Conservation (phyloP, 2,797 vertebrate species). For the Zalophus californianus region DNA sequence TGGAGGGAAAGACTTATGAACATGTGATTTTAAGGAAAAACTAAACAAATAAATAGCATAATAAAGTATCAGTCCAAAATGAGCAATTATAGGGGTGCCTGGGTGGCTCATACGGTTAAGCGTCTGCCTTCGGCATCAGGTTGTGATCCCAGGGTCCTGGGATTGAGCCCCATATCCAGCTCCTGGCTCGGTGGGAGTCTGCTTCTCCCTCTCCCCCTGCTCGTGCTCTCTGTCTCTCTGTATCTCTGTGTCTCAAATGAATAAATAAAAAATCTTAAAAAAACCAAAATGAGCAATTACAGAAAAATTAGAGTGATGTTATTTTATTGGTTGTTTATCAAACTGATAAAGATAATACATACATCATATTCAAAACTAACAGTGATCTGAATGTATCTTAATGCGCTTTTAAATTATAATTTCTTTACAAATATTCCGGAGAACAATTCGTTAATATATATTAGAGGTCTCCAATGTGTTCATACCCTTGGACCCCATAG, state of each 20-base stretch:
- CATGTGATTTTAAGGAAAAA: neutral
- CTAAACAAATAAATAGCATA: neutral
- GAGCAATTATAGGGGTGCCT: neutral
- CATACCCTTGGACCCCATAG: neutral
- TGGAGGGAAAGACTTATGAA: neutral
- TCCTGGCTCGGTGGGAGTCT: no score
- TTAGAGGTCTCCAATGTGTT: neutral
- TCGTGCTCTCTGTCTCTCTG: no score
- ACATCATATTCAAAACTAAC: neutral
- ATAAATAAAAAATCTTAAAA: no score
- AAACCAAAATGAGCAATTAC: neutral
- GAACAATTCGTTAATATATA: neutral
- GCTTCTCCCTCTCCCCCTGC: no score
- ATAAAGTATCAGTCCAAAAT: neutral
- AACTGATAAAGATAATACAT: neutral
- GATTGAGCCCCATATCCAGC: no score
- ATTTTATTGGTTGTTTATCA: neutral
- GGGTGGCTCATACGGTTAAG: no score
- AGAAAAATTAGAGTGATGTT: constrained; percentile 33
- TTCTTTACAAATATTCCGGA: constrained; percentile 15
- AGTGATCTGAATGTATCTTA: neutral
- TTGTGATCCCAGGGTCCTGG: no score
- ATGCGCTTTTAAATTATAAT: neutral
- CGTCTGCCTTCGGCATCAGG: no score
- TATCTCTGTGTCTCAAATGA: no score